These are phyloP conservation scores for Drosophila prosaltans DNA, from an alignment of 1,140 invertebrate genomes.

Conservation along the genomic window DNA sequence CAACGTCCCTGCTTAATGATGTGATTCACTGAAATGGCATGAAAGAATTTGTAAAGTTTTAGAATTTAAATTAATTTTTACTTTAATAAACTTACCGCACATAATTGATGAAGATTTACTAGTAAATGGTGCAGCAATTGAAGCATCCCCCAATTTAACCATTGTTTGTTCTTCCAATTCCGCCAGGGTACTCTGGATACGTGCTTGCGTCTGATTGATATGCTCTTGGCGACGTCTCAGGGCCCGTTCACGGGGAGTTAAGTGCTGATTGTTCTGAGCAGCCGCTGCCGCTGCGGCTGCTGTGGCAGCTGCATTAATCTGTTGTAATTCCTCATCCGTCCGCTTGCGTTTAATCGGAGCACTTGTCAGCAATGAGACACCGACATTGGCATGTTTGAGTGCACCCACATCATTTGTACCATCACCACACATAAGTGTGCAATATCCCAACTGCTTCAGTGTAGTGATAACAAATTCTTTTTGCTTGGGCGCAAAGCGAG, in stretches of 20 bases:
- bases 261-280: constrained; percentile 50
- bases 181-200: constrained; percentile 87
- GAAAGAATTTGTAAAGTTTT: background rate
- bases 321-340: constrained; percentile 66
- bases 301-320: constrained; percentile 41
- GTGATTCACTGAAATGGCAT: constrained; percentile 92
- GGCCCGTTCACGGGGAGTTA: constrained; percentile 77
- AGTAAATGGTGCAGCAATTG: constrained; percentile 99
- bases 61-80: too few species aligned
- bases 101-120: constrained; percentile 98
- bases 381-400: constrained; percentile 95
- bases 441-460: constrained; percentile 93
- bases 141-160: constrained; percentile 98
- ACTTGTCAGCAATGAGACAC: constrained; percentile 95
- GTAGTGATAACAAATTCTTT: constrained; percentile 97
- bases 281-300: constrained; percentile 41
- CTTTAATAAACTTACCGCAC: constrained; percentile 85
- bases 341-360: constrained; percentile 87
- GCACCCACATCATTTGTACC: constrained; percentile 99
- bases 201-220: constrained; percentile 79
- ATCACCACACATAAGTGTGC: constrained; percentile 99
- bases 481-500: constrained; percentile 97
- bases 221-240: constrained; percentile 75
- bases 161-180: constrained; percentile 96
- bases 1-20: constrained; percentile 99